Evolutionary conservation across 2,797 vertebrate species (phyloP).

Genomic region (Coregonus suidteri): DNA sequence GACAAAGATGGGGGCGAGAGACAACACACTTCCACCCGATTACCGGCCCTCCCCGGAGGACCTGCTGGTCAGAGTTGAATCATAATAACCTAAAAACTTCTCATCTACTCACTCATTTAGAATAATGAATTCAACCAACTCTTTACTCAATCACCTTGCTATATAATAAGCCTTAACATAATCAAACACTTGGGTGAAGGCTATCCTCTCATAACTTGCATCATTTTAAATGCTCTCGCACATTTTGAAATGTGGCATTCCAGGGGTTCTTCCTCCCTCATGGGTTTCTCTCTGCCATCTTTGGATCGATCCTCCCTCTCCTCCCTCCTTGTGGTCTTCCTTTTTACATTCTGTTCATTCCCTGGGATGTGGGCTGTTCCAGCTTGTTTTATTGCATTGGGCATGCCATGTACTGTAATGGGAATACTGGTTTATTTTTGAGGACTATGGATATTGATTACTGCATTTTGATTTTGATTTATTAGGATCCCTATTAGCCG

Average conservation of each 20-base stretch:
- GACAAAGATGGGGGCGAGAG: slow-evolving; percentile 4
- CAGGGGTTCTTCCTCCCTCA: background rate
- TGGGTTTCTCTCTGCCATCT: background rate
- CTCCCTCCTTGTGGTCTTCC: background rate
- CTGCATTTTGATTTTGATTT: too few relatives aligned
- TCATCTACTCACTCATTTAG: background rate
- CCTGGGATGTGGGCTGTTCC: background rate
- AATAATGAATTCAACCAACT: background rate
- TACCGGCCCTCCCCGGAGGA: background rate
- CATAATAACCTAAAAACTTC: background rate
- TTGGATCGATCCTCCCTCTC: background rate
- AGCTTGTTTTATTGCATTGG: background rate
- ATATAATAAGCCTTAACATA: background rate
- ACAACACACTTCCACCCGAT: background rate
- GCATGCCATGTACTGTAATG: too few relatives aligned
- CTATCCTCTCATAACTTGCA: background rate
- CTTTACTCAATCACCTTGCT: background rate
- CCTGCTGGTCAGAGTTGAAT: slow-evolving; percentile 3
- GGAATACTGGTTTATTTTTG: too few relatives aligned
- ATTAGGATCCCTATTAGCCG: too few relatives aligned
- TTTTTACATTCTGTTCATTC: background rate
- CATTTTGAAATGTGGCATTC: background rate
- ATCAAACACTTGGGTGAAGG: background rate
- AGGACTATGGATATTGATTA: too few relatives aligned
- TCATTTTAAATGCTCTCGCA: background rate